Base-by-base conservation (phyloP, 2,888 invertebrate genomes). In the Boloria selene region DNA sequence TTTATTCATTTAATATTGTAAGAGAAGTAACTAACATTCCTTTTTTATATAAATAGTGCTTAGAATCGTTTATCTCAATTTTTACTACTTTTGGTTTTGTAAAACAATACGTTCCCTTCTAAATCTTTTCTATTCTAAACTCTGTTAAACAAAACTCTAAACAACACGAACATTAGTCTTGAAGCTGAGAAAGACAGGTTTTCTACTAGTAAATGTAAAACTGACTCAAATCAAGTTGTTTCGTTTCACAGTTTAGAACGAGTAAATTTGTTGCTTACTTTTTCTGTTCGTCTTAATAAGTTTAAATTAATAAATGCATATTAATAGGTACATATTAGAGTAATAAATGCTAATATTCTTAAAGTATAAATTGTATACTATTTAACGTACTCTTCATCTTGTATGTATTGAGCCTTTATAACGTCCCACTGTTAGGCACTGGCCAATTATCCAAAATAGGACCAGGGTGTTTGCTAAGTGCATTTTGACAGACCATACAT, bases 161-260 rank as follows among this genome's bases (percentile, higher is more conserved):
- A 58, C 44, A 64, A 50, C 13, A 42, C 13, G 49, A 61, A 61
- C 31, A 68, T 64, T 56, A 60, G 14, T 62, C 45, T 51, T 22
- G 45, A 59, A 22, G 17, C 63, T 65, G 65, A 53, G 65, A 64
- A 69, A 72, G 84, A 85, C 85, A 83, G 83, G 77, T 78, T 80
- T 81, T 84, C 84, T 78, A 74, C 76, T 77, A 82, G 84, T 82
- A 84, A 85, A 83, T 85, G 81, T 80, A 72, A 74, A 76, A 83
- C 75, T 77, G 77, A 79, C 67, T 70, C 72, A 69, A 75, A 73
- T 76, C 74, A 76, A 74, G 70, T 73, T 70, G 71, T 71, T 67
- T 62, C 67, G 71, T 65, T 69, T 70, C 74, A 69, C 70, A 73
- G 70, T 73, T 73, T 61, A 56, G 10, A 22, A 22, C 44, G n/a